phyloP scores from a whole-genome alignment of 2,113 vertebrate genomes.

The Paramisgurnus dabryanus region DNA sequence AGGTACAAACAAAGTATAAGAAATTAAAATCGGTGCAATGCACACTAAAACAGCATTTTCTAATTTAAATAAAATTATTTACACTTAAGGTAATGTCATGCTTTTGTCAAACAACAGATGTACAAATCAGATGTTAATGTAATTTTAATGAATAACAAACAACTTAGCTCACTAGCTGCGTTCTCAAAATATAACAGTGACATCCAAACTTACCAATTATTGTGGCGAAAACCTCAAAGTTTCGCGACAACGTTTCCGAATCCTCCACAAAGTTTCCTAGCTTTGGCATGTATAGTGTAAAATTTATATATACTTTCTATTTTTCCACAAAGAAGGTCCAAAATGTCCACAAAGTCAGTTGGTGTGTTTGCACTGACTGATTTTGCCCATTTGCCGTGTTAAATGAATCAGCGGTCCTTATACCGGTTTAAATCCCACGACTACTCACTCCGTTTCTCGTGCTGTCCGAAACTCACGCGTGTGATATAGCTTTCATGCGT shows the following conservation, averaged over 20 bases:
- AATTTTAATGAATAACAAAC: background rate
- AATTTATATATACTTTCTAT: background rate
- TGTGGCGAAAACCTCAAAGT: constrained; percentile 73
- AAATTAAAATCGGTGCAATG: background rate
- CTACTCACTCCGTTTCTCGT: constrained; percentile 10
- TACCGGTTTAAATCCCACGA: constrained; percentile 37
- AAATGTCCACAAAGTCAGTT: constrained; percentile 50
- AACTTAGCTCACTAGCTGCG: background rate
- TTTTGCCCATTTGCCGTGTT: background rate
- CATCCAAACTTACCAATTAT: constrained; percentile 72
- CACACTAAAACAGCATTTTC: background rate
- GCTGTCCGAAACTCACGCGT: constrained; percentile 2
- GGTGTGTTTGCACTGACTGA: background rate
- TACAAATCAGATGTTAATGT: background rate
- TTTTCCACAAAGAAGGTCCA: constrained; percentile 17
- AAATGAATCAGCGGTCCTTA: background rate
- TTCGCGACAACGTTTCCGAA: constrained; percentile 60
- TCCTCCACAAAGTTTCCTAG: constrained; percentile 69
- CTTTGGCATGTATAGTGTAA: constrained; percentile 66
- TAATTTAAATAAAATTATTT: no score
- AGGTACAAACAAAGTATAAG: background rate
- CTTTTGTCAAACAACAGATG: no score
- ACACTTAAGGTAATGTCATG: no score
- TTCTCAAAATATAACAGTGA: background rate
- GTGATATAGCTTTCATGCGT: constrained; percentile 32